Percentiles rank a stretch among this genome's conserved stretches.
Conservation (phyloP, 2,888 invertebrate species). For the Dicyrtoma fusca region DNA sequence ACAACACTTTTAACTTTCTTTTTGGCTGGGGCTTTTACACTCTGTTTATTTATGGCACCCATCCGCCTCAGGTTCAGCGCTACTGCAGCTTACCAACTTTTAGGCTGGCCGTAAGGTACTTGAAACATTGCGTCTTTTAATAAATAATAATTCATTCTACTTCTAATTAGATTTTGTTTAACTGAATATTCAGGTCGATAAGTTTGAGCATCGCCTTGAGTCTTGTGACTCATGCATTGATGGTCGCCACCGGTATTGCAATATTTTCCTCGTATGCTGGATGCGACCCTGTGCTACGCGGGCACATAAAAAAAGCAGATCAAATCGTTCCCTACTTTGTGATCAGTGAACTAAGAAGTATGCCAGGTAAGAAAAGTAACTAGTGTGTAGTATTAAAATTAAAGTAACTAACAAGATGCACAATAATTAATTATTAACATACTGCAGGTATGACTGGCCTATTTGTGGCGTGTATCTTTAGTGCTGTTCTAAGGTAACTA, state of each 20-base stretch:
- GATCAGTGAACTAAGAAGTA: conserved; percentile 39
- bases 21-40: conserved; percentile 49
- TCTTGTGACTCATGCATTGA: not conserved
- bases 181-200: not conserved
- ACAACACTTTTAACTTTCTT: conserved; percentile 52
- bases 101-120: conserved; percentile 42
- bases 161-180: too few species aligned
- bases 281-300: conserved; percentile 49
- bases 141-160: too few species aligned
- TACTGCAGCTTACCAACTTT: conserved; percentile 43
- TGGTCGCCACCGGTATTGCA: conserved; percentile 8
- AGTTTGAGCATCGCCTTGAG: not conserved
- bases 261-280: conserved; percentile 45
- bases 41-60: conserved; percentile 46
- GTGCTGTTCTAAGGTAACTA: conserved; percentile 49
- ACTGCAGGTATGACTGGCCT: conserved; percentile 45
- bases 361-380: conserved; percentile 37
- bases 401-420: too few species aligned
- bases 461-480: conserved; percentile 49
- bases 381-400: too few species aligned
- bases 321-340: conserved; percentile 51
- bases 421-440: too few species aligned
- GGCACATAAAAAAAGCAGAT: conserved; percentile 45
- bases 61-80: conserved; percentile 53
- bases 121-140: not conserved